Percentiles rank a stretch among this genome's conserved stretches.
These are phyloP conservation scores for Brassicogethes aeneus DNA, from an alignment of 2,888 invertebrate species.

Conservation along the genomic window DNA sequence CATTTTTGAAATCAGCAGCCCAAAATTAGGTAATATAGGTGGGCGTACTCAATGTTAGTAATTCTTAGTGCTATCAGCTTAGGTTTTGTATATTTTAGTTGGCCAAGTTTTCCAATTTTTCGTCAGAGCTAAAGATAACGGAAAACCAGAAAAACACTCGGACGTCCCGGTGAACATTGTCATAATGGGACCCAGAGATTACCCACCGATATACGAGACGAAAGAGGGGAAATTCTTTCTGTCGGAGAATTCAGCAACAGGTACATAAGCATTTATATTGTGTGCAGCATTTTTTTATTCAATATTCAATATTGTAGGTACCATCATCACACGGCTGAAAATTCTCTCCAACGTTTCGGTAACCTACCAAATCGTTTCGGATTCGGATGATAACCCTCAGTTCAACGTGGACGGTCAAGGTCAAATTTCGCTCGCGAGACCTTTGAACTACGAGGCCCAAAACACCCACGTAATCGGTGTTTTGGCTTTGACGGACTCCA, in stretches of 20 bases:
- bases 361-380: slow-evolving; percentile 54
- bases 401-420: slow-evolving; percentile 67
- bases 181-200: slow-evolving; percentile 61
- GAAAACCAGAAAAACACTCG: slow-evolving; percentile 62
- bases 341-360: slow-evolving; percentile 55
- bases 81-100: slow-evolving; percentile 42
- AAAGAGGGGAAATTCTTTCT: slow-evolving; percentile 71
- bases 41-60: too few relatives aligned
- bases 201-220: slow-evolving; percentile 65
- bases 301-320: too few relatives aligned
- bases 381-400: slow-evolving; percentile 49
- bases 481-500: slow-evolving; percentile 60
- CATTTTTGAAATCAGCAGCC: too few relatives aligned
- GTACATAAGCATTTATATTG: too few relatives aligned
- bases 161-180: slow-evolving; percentile 76
- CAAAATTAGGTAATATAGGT: too few relatives aligned
- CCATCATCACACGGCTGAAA: slow-evolving; percentile 58
- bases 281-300: too few relatives aligned
- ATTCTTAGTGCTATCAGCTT: not conserved
- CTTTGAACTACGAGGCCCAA: slow-evolving; percentile 66
- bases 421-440: slow-evolving; percentile 62
- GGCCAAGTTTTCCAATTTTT: slow-evolving; percentile 80
- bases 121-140: slow-evolving; percentile 78
- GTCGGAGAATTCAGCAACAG: slow-evolving; percentile 64
- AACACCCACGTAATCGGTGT: slow-evolving; percentile 64